Base-by-base conservation (phyloP, 2,113 vertebrate species). In the Heterochromis multidens region DNA sequence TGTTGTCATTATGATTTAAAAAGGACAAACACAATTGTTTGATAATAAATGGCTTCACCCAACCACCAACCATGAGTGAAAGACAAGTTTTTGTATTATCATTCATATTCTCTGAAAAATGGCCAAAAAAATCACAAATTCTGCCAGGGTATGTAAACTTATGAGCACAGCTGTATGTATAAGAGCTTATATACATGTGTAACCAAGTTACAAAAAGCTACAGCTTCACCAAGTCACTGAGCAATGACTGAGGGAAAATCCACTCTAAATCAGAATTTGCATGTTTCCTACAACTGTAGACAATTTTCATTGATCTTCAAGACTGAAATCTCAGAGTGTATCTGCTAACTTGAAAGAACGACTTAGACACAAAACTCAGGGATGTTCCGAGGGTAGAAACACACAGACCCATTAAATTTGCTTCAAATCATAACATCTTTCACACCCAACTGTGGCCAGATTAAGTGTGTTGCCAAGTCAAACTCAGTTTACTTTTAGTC, bases 371-470 rank as follows among this genome's bases (percentile, higher is more conserved):
- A 79, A 57, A 79, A 80, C 77, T 84, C 87, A 82, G 77, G 81
- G 58, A 67, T 62, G 85, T 49, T 87, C 43, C 14, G 37, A 77
- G 52, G 77, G 52, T 80, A 89, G 76, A 82, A 85, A 91, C 77
- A 62, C 80, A 70, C 25, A 9, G 79, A 79, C 46, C 6, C 21
- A 27, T 57, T 17, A 33, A 52, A 57, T 21, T 29, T 16, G 25
- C 21, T 9, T 27, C 56, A 62, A 54, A n/a, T 16, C 49, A 4
- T 54, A 31, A 52, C 40, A 57, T 57, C 11, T 57, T 12, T 11
- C n/a, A 57, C n/a, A 31, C 46, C 40, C 17, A 21, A 6, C 43
- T 52, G 67, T 74, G 43, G 25, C 43, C 27, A 49, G 9, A 52
- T 52, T 43, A 72, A 6, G 21, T 29, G 10, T 52, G 67, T 40